These are phyloP conservation scores for Furnarius figulus DNA, from an alignment of 2,113 vertebrate species.

Conservation along the genomic window DNA sequence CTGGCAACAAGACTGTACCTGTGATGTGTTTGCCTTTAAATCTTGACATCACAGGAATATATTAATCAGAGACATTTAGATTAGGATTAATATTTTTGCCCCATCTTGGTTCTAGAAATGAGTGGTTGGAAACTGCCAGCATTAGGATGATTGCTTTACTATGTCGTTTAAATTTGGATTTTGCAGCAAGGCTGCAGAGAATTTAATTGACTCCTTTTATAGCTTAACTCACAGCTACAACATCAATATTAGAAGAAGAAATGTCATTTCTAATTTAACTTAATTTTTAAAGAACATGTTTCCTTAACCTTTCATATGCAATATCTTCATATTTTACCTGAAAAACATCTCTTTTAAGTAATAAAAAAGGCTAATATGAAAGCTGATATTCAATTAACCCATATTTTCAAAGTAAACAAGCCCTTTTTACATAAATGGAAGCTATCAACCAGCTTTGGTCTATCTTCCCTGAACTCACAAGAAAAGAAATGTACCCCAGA, in stretches of 20 bases:
- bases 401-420: conserved; percentile 25
- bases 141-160: background rate
- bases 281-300: conserved; percentile 27
- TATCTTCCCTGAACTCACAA: background rate
- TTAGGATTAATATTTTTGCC: background rate
- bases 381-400: background rate
- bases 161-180: background rate
- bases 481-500: background rate
- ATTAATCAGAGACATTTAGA: background rate
- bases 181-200: conserved; percentile 43
- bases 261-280: conserved; percentile 42
- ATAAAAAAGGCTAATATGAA: background rate
- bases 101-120: background rate
- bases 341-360: background rate
- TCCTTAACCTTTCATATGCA: background rate
- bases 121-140: background rate
- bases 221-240: conserved; percentile 30
- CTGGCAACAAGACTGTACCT: background rate
- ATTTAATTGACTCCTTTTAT: conserved; percentile 59
- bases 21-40: background rate
- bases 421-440: background rate
- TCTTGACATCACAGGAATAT: background rate
- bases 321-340: background rate
- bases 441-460: background rate
- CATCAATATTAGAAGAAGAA: conserved; percentile 54